Percentiles rank a stretch among this genome's conserved stretches.
Conservation (phyloP, 1,140 invertebrate genomes). For the Aleiodes sp. region DNA sequence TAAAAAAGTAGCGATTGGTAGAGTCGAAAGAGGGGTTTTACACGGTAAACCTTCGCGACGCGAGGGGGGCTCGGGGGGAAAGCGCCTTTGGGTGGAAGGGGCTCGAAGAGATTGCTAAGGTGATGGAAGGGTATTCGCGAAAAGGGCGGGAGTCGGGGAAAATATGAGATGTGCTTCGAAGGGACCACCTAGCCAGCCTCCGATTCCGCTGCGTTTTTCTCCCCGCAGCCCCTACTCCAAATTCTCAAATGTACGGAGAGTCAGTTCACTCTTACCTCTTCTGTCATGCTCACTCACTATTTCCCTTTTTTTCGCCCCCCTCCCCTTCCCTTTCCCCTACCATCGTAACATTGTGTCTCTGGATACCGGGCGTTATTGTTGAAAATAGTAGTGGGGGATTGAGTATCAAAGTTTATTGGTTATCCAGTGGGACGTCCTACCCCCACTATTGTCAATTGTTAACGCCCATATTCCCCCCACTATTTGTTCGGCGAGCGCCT, state of each 20-base stretch:
- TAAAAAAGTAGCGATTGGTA: constrained; percentile 58
- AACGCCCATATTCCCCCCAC: constrained; percentile 54
- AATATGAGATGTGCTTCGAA: constrained; percentile 40
- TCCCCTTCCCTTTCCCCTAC: constrained; percentile 37
- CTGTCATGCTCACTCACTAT: constrained; percentile 37
- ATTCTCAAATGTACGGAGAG: constrained; percentile 32
- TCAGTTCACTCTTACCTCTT: background rate
- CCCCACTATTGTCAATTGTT: constrained; percentile 44
- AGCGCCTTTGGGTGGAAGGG: background rate
- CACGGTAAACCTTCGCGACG: constrained; percentile 54
- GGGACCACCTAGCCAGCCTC: constrained; percentile 64
- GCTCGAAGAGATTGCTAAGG: background rate
- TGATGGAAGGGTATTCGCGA: constrained; percentile 21
- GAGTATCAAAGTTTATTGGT: constrained; percentile 45
- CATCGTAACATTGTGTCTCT: background rate
- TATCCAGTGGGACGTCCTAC: constrained; percentile 50
- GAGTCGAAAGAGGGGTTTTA: constrained; percentile 59
- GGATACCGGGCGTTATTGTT: constrained; percentile 17
- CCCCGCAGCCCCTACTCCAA: constrained; percentile 43
- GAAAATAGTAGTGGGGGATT: constrained; percentile 1
- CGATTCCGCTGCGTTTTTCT: constrained; percentile 53
- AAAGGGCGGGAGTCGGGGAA: constrained; percentile 32
- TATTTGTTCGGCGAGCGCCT: constrained; percentile 51
- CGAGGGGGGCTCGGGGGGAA: background rate
- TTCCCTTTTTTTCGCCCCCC: constrained; percentile 29